Percentiles rank a stretch among this genome's conserved stretches.
These are phyloP conservation scores for Cynoglossus semilaevis DNA, from an alignment of 2,113 vertebrate genomes.

Conservation along the genomic window DNA sequence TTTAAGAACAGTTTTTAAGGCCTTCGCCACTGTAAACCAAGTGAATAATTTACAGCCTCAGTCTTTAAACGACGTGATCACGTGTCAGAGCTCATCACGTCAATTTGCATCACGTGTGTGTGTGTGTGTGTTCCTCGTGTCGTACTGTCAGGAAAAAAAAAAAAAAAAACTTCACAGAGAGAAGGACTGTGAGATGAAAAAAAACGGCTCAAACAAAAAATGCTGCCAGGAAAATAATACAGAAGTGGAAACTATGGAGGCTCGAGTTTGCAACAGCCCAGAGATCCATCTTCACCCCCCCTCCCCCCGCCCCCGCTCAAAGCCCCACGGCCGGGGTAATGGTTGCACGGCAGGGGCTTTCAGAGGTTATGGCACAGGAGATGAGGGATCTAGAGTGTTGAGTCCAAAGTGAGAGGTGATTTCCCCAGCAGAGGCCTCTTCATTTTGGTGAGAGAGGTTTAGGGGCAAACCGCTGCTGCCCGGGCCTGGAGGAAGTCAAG, in stretches of 20 bases:
- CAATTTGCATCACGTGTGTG: conserved; percentile 53
- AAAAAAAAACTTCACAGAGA: background rate
- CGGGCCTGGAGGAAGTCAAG: conserved; percentile 52
- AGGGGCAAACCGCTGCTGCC: conserved; percentile 22
- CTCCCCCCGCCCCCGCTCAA: conserved; percentile 51
- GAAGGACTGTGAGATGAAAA: conserved; percentile 35
- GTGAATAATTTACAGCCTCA: conserved; percentile 58
- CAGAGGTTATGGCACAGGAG: conserved; percentile 64
- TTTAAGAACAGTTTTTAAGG: conserved; percentile 29
- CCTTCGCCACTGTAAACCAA: conserved; percentile 54
- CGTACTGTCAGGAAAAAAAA: too few relatives aligned
- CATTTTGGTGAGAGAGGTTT: conserved; percentile 46
- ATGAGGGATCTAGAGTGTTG: conserved; percentile 66
- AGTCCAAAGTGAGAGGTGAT: conserved; percentile 69
- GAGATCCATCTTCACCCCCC: conserved; percentile 73
- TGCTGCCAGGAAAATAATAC: conserved; percentile 58
- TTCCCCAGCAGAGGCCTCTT: conserved; percentile 68
- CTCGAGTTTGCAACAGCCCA: conserved; percentile 52
- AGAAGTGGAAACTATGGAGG: conserved; percentile 61
- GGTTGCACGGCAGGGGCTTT: conserved; percentile 54
- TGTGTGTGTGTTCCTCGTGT: too few relatives aligned
- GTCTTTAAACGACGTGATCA: conserved; percentile 63
- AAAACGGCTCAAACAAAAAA: conserved; percentile 44
- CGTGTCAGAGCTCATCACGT: conserved; percentile 69
- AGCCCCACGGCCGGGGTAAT: conserved; percentile 64